Conservation (phyloP, 2,113 vertebrate species). For the Dolichotis patagonum region DNA sequence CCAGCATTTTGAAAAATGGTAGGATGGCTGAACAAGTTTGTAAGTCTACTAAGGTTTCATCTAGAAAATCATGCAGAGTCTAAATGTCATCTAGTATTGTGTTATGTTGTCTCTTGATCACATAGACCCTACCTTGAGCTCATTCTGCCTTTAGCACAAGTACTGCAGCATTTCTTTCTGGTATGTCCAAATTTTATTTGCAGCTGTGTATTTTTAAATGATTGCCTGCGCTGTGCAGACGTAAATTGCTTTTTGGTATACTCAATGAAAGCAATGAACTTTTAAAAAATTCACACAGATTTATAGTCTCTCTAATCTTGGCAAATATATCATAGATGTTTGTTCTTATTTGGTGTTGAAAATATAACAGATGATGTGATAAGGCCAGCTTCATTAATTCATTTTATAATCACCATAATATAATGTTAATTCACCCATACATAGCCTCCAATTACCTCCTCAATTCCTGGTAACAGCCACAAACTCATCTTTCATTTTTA, state of each 20-base stretch:
- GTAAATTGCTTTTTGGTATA: constrained; percentile 55
- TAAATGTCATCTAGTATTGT: neutral
- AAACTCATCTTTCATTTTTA: constrained; percentile 66
- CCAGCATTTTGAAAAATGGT: neutral
- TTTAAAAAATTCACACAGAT: constrained; percentile 29
- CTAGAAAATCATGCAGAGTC: neutral
- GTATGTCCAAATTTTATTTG: neutral
- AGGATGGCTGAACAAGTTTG: neutral
- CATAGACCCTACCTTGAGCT: neutral
- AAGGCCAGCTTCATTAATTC: constrained; percentile 45
- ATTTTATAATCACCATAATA: constrained; percentile 32
- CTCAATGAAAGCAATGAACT: constrained; percentile 43
- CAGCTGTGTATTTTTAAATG: neutral
- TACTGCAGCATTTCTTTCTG: neutral
- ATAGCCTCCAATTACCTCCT: constrained; percentile 43
- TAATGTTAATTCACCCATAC: constrained; percentile 55
- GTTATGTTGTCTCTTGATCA: neutral
- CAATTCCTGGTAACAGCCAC: constrained; percentile 41
- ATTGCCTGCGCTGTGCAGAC: neutral
- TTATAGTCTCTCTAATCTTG: constrained; percentile 10
- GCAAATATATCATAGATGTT: neutral
- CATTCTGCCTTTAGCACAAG: neutral
- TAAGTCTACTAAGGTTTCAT: neutral
- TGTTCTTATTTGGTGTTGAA: constrained; percentile 52
- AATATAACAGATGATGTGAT: constrained; percentile 1